A percentile compares a stretch with the other conserved stretches of the same genome.
These are phyloP conservation scores for Xerus rutilus DNA, from an alignment of 2,797 vertebrate species.

Conservation along the genomic window DNA sequence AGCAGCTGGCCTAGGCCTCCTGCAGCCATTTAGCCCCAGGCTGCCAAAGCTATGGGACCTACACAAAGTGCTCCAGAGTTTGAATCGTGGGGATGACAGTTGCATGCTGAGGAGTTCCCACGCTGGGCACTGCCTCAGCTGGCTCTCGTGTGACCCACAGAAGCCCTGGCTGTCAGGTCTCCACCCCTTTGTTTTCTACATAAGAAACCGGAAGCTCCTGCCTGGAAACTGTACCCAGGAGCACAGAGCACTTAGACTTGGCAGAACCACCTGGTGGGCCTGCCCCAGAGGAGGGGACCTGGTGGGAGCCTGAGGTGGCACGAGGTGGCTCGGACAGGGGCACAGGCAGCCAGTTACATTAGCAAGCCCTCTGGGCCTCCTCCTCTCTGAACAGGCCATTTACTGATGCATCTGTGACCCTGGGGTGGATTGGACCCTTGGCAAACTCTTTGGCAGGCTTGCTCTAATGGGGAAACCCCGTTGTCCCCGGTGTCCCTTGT, in stretches of 20 bases:
- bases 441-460: conserved; percentile 65
- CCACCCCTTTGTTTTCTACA: background rate
- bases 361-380: conserved; percentile 69
- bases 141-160: background rate
- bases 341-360: background rate
- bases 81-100: background rate
- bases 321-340: background rate
- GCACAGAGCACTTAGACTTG: background rate
- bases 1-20: background rate
- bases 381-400: conserved; percentile 70
- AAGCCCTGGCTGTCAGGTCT: background rate
- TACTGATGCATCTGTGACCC: conserved; percentile 35
- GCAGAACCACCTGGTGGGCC: background rate
- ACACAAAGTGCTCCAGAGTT: background rate
- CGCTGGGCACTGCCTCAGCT: background rate
- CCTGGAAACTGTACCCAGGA: background rate
- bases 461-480: conserved; percentile 24
- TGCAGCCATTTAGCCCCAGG: background rate
- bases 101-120: too few relatives aligned
- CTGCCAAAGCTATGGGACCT: background rate
- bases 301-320: background rate
- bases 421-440: conserved; percentile 41
- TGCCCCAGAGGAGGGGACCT: background rate
- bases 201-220: background rate
- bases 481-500: background rate